Conservation (phyloP, 2,797 vertebrate species). For the Ibycter americanus region DNA sequence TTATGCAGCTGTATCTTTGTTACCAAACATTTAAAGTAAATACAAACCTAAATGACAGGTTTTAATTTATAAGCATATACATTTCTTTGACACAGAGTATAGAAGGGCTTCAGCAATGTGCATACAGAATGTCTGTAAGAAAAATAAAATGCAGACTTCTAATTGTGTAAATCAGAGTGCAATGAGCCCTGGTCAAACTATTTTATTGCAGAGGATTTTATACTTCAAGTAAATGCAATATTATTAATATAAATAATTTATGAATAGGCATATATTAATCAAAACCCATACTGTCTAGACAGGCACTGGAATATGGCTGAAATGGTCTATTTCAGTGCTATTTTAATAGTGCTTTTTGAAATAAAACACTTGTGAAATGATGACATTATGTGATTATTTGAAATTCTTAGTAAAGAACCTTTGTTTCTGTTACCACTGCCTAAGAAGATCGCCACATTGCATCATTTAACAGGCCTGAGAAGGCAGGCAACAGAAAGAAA, state of each 20-base stretch:
- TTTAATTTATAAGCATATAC: neutral
- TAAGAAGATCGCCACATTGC: slow-evolving; percentile 36
- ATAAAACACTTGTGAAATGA: neutral
- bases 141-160: neutral
- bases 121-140: neutral
- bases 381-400: neutral
- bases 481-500: neutral
- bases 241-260: neutral
- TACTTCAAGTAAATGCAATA: neutral
- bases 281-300: neutral
- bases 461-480: slow-evolving; percentile 31
- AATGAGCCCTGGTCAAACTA: neutral
- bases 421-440: slow-evolving; percentile 35
- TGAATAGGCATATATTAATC: neutral
- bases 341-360: neutral
- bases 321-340: neutral
- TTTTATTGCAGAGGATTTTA: neutral
- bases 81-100: neutral
- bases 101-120: neutral
- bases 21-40: neutral
- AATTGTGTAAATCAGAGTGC: neutral
- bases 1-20: neutral
- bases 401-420: neutral
- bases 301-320: neutral
- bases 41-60: neutral